phyloP scores from a whole-genome alignment of 2,888 invertebrate species.

The Drosophila putrida region DNA sequence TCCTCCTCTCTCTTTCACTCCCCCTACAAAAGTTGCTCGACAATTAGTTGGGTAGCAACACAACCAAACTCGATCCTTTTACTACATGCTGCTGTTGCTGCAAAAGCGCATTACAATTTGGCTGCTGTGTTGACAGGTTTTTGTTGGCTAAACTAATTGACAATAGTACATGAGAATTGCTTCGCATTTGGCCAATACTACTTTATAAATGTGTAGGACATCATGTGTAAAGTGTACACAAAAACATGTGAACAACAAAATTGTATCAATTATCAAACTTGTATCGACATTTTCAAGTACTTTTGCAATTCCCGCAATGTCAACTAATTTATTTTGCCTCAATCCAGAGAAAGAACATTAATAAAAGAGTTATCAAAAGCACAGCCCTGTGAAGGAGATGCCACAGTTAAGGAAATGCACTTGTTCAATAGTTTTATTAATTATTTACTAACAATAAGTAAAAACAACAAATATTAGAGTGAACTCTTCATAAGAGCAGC shows the following conservation, averaged over 20 bases:
- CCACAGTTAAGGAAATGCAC: background rate
- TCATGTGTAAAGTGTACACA: conserved; percentile 7
- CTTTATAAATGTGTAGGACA: background rate
- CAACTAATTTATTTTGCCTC: background rate
- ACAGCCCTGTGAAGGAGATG: background rate
- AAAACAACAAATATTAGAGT: too few species aligned
- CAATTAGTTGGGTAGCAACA: conserved; percentile 58
- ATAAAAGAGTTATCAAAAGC: background rate
- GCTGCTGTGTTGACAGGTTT: conserved; percentile 28
- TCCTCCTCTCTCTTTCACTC: too few species aligned
- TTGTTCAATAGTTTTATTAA: background rate
- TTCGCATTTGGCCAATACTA: conserved; percentile 4
- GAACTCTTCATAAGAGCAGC: too few species aligned
- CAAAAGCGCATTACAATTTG: conserved; percentile 46
- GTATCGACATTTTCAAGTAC: background rate
- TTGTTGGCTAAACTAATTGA: conserved; percentile 46
- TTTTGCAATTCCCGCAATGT: background rate
- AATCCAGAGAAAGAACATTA: background rate
- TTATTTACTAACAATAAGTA: background rate
- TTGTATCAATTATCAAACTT: conserved; percentile 14
- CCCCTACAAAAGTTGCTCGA: conserved; percentile 50
- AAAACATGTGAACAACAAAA: background rate
- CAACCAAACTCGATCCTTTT: conserved; percentile 22
- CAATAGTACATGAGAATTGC: conserved; percentile 46
- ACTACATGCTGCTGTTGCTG: conserved; percentile 2